Evolutionary conservation across 2,113 vertebrate genomes (phyloP), one percentile per base, ranked within the genome.

Genomic region (Typhlomys cinereus): DNA sequence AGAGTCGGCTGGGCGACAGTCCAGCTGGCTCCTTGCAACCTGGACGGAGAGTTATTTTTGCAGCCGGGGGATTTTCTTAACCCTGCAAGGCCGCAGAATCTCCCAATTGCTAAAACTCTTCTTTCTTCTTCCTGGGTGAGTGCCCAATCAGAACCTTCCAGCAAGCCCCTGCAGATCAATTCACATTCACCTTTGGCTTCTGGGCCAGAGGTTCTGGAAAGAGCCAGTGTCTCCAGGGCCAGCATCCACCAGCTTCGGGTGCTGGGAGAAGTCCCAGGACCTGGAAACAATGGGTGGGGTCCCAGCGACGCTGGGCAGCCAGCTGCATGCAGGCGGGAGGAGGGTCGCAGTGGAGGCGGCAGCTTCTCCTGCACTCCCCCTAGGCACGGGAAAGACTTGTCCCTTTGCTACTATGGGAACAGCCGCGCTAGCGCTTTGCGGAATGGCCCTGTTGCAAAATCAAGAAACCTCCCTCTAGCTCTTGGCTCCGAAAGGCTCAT

Each of bases 401-500:
- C 67, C 88, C 61, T 97, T 89, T 94, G 89, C n/a, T 93, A 89
- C 90, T 89, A 90, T 89, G 48, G 74, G 95, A 98, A 91, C 92
- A 10, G 46, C 96, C 97, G 96, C 95, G 94, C 95, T 91, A 89
- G 85, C 94, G 96, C 89, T 96, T 96, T 79, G 83, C 95, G 89
- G n/a, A 74, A 93, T 98, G 95, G 95, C 95, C 61, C 31, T 48
- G 20, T 87, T 97, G 96, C 96, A 96, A 70, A 96, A 96, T 91
- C 27, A 70, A 97, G 96, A 90, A 97, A 81, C 83, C 92, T 94
- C 96, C n/a, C n/a, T 96, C 62, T 4, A 89, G 76, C 87, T 96
- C 94, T 96, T 96, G 97, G 94, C 97, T 97, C 96, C 85, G 94
- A 96, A 93, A 66, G 94, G 97, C 97, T 97, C 97, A 96, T 96